Evolutionary conservation across 2,113 vertebrate species (phyloP).

Genomic region (Accipiter virgatus): DNA sequence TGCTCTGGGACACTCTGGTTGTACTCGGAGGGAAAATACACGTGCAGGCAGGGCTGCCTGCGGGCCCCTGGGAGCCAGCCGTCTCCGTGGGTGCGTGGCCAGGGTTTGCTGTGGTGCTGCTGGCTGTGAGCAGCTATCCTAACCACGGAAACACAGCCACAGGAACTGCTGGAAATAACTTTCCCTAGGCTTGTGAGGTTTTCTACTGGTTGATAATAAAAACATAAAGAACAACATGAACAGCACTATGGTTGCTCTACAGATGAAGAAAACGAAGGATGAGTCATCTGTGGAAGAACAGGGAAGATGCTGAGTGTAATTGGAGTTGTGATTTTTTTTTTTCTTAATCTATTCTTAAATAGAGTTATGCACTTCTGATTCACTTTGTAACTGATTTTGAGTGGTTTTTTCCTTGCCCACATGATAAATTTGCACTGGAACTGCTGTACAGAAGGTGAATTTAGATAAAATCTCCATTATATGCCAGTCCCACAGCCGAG

Average conservation of each 20-base stretch:
- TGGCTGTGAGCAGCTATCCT: neutral
- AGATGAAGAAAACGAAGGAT: neutral
- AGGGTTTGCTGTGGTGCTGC: neutral
- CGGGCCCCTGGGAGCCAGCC: accelerated
- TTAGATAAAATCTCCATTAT: neutral
- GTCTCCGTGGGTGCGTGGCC: accelerated
- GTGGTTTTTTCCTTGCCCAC: neutral
- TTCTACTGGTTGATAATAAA: neutral
- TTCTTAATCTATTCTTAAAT: neutral
- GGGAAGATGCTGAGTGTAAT: neutral
- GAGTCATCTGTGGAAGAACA: neutral
- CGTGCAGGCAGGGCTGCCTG: no score
- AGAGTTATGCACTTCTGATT: neutral
- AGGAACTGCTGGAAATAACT: neutral
- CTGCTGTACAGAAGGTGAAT: neutral
- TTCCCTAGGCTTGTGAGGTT: neutral
- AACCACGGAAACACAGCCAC: neutral
- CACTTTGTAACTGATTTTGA: neutral
- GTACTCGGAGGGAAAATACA: neutral
- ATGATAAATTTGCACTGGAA: neutral
- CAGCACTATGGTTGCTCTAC: neutral
- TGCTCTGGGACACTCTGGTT: neutral
- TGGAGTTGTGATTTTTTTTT: neutral
- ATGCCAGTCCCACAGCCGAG: neutral
- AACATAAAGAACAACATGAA: neutral